These are phyloP conservation scores for Clarias pachynema DNA, from an alignment of 2,797 vertebrate genomes.

Conservation along the genomic window DNA sequence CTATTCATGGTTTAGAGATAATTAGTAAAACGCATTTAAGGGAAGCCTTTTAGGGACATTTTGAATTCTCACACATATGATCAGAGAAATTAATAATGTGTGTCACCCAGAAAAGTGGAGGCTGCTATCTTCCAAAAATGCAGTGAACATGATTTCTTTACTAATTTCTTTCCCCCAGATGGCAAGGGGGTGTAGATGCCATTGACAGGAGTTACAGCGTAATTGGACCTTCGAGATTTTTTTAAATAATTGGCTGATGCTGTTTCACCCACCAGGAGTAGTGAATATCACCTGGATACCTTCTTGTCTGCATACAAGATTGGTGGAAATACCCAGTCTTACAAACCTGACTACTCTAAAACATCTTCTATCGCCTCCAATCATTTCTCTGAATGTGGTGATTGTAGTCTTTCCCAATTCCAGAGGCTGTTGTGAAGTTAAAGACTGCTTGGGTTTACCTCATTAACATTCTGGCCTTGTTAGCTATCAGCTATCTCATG, in stretches of 20 bases:
- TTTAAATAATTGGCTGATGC: background rate
- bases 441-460: background rate
- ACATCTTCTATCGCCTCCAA: background rate
- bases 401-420: background rate
- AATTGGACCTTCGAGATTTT: conserved; percentile 3
- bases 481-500: background rate
- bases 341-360: background rate
- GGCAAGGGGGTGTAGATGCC: conserved; percentile 18
- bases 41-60: background rate
- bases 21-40: background rate
- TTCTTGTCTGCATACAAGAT: background rate
- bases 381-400: background rate
- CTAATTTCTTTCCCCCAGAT: conserved; percentile 15
- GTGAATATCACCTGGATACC: background rate
- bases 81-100: background rate
- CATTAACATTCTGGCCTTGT: background rate
- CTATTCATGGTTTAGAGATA: background rate
- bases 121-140: conserved; percentile 29
- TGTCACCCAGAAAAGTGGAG: conserved; percentile 49
- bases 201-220: conserved; percentile 8
- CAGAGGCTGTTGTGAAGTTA: background rate
- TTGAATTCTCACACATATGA: background rate
- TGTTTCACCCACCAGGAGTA: background rate
- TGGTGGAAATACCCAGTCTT: background rate
- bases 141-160: conserved; percentile 25